Percentiles rank a stretch among this genome's conserved stretches.
Conservation (phyloP, 2,113 vertebrate species). For the Pionites leucogaster region DNA sequence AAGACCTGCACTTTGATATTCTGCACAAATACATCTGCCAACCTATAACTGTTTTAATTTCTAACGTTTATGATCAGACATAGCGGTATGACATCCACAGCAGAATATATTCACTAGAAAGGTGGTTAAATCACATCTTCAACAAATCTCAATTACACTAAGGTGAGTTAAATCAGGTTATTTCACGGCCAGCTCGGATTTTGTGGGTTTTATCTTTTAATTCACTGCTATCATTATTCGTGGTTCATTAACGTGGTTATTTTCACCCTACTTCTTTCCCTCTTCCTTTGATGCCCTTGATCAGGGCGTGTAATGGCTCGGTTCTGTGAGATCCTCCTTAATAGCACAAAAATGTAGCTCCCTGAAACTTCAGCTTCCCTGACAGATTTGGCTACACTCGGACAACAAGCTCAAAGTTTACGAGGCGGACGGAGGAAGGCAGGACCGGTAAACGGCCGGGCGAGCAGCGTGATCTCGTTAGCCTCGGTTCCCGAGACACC, state of each 20-base stretch:
- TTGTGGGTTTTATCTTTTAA: background rate
- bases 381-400: too few relatives aligned
- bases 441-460: rapidly evolving
- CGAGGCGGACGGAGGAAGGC: background rate
- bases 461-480: rapidly evolving
- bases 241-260: background rate
- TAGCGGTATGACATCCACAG: background rate
- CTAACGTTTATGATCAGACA: background rate
- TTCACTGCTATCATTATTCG: background rate
- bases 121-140: background rate
- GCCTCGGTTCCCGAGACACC: rapidly evolving
- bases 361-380: background rate
- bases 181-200: background rate
- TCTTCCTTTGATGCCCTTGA: background rate
- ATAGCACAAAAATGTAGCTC: rapidly evolving
- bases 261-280: background rate
- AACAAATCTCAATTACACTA: background rate
- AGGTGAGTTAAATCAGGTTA: background rate
- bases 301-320: rapidly evolving
- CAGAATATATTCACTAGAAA: background rate
- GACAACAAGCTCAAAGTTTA: rapidly evolving
- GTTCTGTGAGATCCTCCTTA: background rate
- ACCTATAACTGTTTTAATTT: background rate
- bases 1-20: background rate
- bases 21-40: background rate